phyloP scores from a whole-genome alignment of 2,113 vertebrate genomes.

The Apistogramma diplotaenia region DNA sequence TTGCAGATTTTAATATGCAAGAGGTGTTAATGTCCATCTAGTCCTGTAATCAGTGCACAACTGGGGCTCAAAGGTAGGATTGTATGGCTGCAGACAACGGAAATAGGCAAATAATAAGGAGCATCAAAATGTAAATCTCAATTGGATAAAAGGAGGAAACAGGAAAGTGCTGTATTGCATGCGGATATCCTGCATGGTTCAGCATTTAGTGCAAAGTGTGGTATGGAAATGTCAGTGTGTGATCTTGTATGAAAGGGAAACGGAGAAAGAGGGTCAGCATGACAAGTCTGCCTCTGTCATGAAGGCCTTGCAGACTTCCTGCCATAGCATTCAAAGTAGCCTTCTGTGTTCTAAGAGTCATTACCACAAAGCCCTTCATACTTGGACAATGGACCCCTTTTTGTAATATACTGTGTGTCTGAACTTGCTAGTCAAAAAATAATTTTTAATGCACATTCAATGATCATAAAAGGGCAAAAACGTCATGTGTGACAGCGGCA shows the following conservation, averaged over 20 bases:
- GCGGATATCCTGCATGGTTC: neutral
- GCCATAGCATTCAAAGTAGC: conserved; percentile 51
- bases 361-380: conserved; percentile 49
- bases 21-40: neutral
- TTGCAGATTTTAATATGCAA: neutral
- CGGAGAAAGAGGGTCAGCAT: conserved; percentile 32
- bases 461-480: conserved; percentile 1
- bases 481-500: conserved; percentile 42
- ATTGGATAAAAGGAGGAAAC: neutral
- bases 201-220: neutral
- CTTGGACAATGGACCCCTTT: conserved; percentile 48
- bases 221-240: neutral
- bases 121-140: neutral
- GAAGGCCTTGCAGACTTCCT: conserved; percentile 60
- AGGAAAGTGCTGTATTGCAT: neutral
- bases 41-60: neutral
- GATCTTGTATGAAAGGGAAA: neutral
- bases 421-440: neutral
- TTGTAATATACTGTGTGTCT: conserved; percentile 18
- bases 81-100: neutral
- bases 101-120: neutral
- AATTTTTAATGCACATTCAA: conserved; percentile 28
- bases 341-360: conserved; percentile 53
- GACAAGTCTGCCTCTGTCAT: conserved; percentile 53
- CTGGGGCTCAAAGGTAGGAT: neutral